These are phyloP conservation scores for Hoplodrina blanda DNA, from an alignment of 2,888 invertebrate genomes.

Conservation along the genomic window DNA sequence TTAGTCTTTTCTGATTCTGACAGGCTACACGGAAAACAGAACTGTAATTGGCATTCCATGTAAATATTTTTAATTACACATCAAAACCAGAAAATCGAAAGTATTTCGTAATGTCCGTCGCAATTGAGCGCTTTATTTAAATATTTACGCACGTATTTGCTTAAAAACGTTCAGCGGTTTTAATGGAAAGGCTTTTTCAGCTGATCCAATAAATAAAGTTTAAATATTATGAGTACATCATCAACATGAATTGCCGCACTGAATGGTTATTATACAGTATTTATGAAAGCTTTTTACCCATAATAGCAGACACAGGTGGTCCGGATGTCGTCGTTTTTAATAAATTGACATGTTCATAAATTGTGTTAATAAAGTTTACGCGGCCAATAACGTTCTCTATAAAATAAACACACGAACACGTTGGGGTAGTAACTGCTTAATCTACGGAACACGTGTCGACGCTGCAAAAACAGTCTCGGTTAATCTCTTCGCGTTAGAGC, in stretches of 20 bases:
- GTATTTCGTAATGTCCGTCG: slow-evolving; percentile 29
- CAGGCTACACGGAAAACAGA: slow-evolving; percentile 26
- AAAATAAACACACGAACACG: slow-evolving; percentile 18
- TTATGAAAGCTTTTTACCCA: slow-evolving; percentile 34
- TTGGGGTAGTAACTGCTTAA: slow-evolving; percentile 26
- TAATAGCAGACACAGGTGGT: slow-evolving; percentile 42
- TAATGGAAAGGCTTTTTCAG: slow-evolving; percentile 29
- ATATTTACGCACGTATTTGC: slow-evolving; percentile 40
- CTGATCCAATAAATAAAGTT: slow-evolving; percentile 52
- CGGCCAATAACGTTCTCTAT: slow-evolving; percentile 19
- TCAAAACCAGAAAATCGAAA: slow-evolving; percentile 45
- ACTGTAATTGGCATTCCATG: slow-evolving; percentile 35
- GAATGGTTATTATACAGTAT: slow-evolving; percentile 41
- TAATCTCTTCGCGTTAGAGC: slow-evolving; percentile 43
- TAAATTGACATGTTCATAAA: slow-evolving; percentile 29
- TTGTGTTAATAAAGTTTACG: slow-evolving; percentile 31
- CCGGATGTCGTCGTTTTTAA: slow-evolving; percentile 22
- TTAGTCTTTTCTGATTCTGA: slow-evolving; percentile 28
- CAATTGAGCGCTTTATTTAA: slow-evolving; percentile 26
- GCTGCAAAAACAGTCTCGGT: slow-evolving; percentile 41
- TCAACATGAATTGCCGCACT: slow-evolving; percentile 36
- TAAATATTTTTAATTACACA: slow-evolving; percentile 47
- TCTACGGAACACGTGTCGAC: slow-evolving; percentile 37
- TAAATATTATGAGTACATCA: slow-evolving; percentile 45
- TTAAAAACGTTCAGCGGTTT: slow-evolving; percentile 20